Base-by-base conservation (phyloP, 2,888 invertebrate species). In the Tetrapedia diversipes region DNA sequence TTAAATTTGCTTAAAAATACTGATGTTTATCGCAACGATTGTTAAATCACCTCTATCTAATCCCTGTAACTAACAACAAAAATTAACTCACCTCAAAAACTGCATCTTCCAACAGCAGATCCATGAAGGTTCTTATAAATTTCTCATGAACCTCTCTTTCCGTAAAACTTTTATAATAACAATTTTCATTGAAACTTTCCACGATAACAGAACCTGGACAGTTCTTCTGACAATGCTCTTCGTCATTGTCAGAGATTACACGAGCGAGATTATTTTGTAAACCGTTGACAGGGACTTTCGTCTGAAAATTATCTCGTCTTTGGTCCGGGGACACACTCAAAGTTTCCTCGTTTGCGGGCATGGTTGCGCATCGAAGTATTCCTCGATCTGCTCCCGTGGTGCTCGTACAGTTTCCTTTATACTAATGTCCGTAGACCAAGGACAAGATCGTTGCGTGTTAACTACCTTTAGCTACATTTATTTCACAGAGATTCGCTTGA, bases 31-130 rank as follows among this genome's bases (percentile, higher is more conserved):
- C 8, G 1, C 14, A 59, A n/a, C 6, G 45, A 32, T 14, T 16
- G 0, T 0, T 7, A 7, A 37, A 16, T 22, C 10, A 16, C 4
- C 2, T 49, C 4, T 27, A 27, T 0, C 4, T 16, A 39, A 24
- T 39, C 16, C 16, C 4, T 57, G 0, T 29, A 32, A 43, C 11
- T 8, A n/a, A 4, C 11, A 32, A 4, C 4, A 6, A 11, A 0
- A 24, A 32, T 10, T 4, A 37, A 27, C 70, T 86, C 65, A 91
- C 91, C 86, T 95, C 94, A 86, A 97, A 96, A 14, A 97, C 94
- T 4, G 96, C 96, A 69, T 95, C 93, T 78, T 96, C 94, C 49
- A 97, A 92, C 81, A 97, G 92, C 77, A 96, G 91, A 71, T 96
- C 95, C 57, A 96, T 93, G 72, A 95, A 95, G 77, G 94, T 93